Percentiles rank a stretch among this genome's conserved stretches.
Evolutionary conservation across 1,140 invertebrate species (phyloP).

Genomic region (Sminthurinus signatus): DNA sequence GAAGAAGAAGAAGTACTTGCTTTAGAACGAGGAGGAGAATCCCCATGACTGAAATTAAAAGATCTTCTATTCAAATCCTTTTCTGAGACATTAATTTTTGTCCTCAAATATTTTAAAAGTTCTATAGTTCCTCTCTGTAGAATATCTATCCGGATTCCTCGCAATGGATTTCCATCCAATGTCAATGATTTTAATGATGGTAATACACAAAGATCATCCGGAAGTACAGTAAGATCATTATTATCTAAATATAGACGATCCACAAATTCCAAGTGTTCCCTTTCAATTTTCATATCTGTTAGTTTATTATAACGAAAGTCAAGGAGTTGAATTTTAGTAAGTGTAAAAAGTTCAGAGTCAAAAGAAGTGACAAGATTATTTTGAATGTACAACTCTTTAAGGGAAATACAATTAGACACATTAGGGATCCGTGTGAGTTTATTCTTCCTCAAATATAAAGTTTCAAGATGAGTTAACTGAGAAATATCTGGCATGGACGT

Average conservation of each 20-base stretch:
- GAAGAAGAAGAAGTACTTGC: background rate
- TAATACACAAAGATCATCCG: conserved; percentile 64
- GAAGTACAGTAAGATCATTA: conserved; percentile 49
- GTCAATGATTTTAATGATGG: conserved; percentile 73
- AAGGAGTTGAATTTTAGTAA: conserved; percentile 29
- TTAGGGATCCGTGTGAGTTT: conserved; percentile 20
- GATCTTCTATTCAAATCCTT: too few relatives aligned
- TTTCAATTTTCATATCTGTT: conserved; percentile 16
- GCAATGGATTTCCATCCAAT: conserved; percentile 77
- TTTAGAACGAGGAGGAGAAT: too few relatives aligned
- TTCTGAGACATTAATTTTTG: conserved; percentile 18
- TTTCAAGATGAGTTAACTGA: conserved; percentile 69
- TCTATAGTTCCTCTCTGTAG: conserved; percentile 70
- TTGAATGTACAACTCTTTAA: conserved; percentile 43
- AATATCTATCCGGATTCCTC: conserved; percentile 66
- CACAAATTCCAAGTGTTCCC: conserved; percentile 33
- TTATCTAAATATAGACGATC: conserved; percentile 40
- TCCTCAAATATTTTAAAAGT: conserved; percentile 67
- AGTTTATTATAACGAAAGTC: conserved; percentile 38
- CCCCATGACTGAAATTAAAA: too few relatives aligned
- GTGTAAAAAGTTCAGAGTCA: conserved; percentile 22
- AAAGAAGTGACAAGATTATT: conserved; percentile 38
- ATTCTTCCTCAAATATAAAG: conserved; percentile 64
- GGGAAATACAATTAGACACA: conserved; percentile 12
- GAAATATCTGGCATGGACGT: conserved; percentile 63